Percentiles rank a stretch among this genome's conserved stretches.
phyloP scores from a whole-genome alignment of 1,140 invertebrate species.

The Thaumetopoea pityocampa region DNA sequence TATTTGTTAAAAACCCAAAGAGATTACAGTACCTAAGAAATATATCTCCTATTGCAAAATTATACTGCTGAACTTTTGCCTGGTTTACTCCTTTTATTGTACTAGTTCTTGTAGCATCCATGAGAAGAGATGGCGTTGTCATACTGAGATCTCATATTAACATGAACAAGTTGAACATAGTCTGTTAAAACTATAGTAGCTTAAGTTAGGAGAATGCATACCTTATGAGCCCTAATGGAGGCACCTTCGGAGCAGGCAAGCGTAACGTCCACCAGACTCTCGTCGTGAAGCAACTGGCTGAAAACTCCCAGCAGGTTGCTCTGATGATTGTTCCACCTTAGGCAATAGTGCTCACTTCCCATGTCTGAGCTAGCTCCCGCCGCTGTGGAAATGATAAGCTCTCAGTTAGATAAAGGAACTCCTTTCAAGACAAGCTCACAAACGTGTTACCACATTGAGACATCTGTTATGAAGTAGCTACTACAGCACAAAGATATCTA shows the following conservation, averaged over 20 bases:
- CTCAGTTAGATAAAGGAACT: no score
- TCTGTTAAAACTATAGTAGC: background rate
- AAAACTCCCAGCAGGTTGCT: slow-evolving; percentile 95
- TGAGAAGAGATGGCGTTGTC: no score
- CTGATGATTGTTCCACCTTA: slow-evolving; percentile 97
- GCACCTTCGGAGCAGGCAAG: slow-evolving; percentile 95
- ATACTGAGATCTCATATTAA: background rate
- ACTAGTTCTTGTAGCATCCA: no score
- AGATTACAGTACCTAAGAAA: no score
- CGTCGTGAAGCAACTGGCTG: slow-evolving; percentile 95
- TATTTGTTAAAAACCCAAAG: no score
- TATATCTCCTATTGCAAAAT: no score
- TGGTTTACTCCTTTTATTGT: no score
- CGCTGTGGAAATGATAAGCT: slow-evolving; percentile 73
- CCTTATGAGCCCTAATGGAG: slow-evolving; percentile 95
- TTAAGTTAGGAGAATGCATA: slow-evolving; percentile 36
- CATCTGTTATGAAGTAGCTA: no score
- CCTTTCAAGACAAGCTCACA: no score
- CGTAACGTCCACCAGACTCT: slow-evolving; percentile 96
- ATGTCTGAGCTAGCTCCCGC: slow-evolving; percentile 92
- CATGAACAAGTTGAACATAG: background rate
- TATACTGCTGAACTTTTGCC: no score
- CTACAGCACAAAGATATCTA: no score
- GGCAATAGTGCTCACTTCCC: slow-evolving; percentile 97
- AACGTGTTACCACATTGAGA: no score